These are phyloP conservation scores for Myopa testacea DNA, from an alignment of 2,888 invertebrate genomes.

Conservation along the genomic window DNA sequence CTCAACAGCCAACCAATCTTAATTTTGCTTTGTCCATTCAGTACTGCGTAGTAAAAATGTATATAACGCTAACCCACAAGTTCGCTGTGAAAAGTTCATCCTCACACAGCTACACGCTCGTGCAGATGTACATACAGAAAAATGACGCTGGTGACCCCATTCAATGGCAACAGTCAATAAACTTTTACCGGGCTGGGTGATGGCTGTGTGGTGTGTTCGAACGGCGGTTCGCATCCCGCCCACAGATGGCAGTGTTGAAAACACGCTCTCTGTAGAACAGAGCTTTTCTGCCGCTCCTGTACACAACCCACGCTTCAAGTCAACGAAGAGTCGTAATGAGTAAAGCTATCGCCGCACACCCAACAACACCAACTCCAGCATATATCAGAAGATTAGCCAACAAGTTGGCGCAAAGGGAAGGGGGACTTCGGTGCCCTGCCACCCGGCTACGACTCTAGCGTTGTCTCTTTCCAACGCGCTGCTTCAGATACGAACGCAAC, in stretches of 20 bases:
- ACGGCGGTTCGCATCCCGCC: not conserved
- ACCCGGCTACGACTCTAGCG: not conserved
- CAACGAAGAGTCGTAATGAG: too few species aligned
- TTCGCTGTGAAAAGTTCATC: not conserved
- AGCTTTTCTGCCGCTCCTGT: constrained; percentile 3
- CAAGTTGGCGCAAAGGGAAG: constrained; percentile 53
- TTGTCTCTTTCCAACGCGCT: not conserved
- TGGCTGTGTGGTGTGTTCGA: constrained; percentile 1
- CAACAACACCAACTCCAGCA: not conserved
- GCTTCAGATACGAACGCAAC: not conserved
- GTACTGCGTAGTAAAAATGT: not conserved
- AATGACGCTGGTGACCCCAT: constrained; percentile 46
- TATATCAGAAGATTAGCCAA: not conserved
- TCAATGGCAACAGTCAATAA: constrained; percentile 55
- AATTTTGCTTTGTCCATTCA: too few species aligned
- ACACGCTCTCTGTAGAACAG: not conserved
- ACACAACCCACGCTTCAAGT: not conserved
- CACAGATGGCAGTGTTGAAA: not conserved
- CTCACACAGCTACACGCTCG: not conserved
- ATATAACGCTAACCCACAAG: not conserved
- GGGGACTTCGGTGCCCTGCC: constrained; percentile 48
- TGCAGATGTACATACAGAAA: constrained; percentile 5
- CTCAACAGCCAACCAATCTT: too few species aligned
- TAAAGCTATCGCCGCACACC: too few species aligned
- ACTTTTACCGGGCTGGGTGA: constrained; percentile 46